These are phyloP conservation scores for Coenonympha arcania DNA, from an alignment of 2,888 invertebrate species.

Conservation along the genomic window DNA sequence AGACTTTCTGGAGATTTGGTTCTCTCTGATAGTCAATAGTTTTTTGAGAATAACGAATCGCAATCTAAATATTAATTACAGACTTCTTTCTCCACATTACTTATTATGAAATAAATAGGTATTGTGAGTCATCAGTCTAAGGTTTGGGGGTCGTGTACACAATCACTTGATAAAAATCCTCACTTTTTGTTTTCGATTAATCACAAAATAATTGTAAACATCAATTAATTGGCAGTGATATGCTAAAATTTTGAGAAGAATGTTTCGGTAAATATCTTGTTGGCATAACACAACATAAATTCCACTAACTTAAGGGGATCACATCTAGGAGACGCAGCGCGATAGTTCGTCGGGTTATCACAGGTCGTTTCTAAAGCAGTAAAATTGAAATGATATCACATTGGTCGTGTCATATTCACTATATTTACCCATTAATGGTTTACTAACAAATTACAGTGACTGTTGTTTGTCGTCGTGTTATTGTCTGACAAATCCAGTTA, in stretches of 20 bases:
- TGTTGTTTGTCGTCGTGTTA: conserved; percentile 42
- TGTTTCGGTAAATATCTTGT: background rate
- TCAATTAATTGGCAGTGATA: background rate
- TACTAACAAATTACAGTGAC: conserved; percentile 57
- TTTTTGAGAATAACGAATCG: too few relatives aligned
- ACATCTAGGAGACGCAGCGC: conserved; percentile 59
- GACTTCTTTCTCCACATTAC: too few relatives aligned
- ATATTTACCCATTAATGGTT: conserved; percentile 66
- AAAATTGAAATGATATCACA: conserved; percentile 72
- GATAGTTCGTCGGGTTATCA: conserved; percentile 67
- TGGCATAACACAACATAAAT: conserved; percentile 7
- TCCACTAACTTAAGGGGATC: conserved; percentile 43
- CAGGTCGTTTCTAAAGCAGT: conserved; percentile 69
- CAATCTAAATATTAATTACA: too few relatives aligned
- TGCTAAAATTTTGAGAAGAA: background rate
- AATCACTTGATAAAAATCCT: background rate
- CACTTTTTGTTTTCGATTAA: background rate
- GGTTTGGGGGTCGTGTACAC: background rate
- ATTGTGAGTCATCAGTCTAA: conserved; percentile 3
- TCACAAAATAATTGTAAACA: background rate
- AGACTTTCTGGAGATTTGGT: too few relatives aligned
- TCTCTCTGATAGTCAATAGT: too few relatives aligned
- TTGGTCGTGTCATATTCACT: conserved; percentile 60
- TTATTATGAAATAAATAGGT: too few relatives aligned
- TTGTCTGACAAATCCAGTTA: conserved; percentile 23